Evolutionary conservation across 2,888 invertebrate genomes (phyloP), one percentile per base, ranked within the genome.

Genomic region (Dichetophora obliterata): DNA sequence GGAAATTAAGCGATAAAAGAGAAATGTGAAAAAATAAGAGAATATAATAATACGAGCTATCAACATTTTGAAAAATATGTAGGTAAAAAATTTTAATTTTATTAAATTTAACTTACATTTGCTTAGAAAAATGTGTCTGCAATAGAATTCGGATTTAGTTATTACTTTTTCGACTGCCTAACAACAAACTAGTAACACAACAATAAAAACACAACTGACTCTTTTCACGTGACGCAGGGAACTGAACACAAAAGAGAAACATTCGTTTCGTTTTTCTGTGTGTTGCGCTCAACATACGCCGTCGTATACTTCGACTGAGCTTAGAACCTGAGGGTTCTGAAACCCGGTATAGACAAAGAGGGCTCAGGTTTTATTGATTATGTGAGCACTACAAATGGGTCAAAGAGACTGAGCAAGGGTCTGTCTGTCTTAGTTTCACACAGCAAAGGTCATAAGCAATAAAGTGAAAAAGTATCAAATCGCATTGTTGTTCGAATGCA

Each of bases 221-320:
- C 74, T 79, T 78, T 80, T 77, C 82, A 82, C 80, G 82, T 81
- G 82, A 82, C 75, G 79, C 78, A 80, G 78, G 80, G 82, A 82
- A 87, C 86, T 86, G 81, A 86, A 84, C 78, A 79, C 75, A 63
- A 57, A 79, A 57, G 77, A 82, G 80, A 82, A 82, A 79, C 78
- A 79, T 80, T 78, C 70, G 80, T 43, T n/a, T 74, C 66, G 72
- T 37, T 59, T 63, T 63, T 69, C 43, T 70, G 72, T 73, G 68
- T 59, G 59, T 19, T 43, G 76, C 70, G 76, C 65, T 76, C 76
- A 73, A 16, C 19, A 19, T 2, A 59, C 43, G 5, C 34, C 16
- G 61, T 72, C 16, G 61, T 72, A 59, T 61, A 72, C 48, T 54
- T 22, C 27, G 24, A 57, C n/a, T n/a, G 27, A 8, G 24, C 34